These are phyloP conservation scores for Ailurus styani DNA, from an alignment of 2,113 vertebrate species.

Conservation along the genomic window DNA sequence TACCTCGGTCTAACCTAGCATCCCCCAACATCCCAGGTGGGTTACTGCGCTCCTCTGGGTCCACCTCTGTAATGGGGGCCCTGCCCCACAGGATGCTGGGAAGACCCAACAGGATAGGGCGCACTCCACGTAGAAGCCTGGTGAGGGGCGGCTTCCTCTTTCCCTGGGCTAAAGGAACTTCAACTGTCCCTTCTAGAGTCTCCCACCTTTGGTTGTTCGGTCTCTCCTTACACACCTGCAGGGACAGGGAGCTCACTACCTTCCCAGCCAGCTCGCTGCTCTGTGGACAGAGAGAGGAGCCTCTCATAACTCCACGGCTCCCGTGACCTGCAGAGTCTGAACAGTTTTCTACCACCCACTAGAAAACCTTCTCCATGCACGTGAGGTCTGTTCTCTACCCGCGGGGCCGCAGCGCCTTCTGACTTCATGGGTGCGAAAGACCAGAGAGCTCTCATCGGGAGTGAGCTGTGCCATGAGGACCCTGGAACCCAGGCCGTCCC, in stretches of 20 bases:
- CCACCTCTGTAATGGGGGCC: fast-evolving
- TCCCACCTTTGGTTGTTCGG: not conserved
- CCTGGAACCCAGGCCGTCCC: not conserved
- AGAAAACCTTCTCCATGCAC: not conserved
- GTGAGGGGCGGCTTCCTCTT: not conserved
- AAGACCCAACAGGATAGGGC: too few species aligned
- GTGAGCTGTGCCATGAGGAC: not conserved
- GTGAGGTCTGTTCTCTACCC: fast-evolving
- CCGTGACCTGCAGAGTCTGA: not conserved
- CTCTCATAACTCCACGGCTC: fast-evolving
- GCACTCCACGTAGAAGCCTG: not conserved
- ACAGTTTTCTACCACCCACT: fast-evolving
- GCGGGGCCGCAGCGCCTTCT: fast-evolving
- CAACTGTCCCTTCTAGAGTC: not conserved
- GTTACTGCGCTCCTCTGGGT: too few species aligned
- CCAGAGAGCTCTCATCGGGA: not conserved
- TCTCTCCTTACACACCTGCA: not conserved
- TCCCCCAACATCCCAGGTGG: fast-evolving
- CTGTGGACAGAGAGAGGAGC: not conserved
- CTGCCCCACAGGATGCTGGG: fast-evolving
- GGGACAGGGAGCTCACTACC: not conserved
- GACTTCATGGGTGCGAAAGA: not conserved
- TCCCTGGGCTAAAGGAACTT: not conserved
- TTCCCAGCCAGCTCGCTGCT: not conserved
- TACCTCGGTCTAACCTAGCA: fast-evolving